Conservation (phyloP, 1,140 invertebrate species). For the Drosophila persimilis region DNA sequence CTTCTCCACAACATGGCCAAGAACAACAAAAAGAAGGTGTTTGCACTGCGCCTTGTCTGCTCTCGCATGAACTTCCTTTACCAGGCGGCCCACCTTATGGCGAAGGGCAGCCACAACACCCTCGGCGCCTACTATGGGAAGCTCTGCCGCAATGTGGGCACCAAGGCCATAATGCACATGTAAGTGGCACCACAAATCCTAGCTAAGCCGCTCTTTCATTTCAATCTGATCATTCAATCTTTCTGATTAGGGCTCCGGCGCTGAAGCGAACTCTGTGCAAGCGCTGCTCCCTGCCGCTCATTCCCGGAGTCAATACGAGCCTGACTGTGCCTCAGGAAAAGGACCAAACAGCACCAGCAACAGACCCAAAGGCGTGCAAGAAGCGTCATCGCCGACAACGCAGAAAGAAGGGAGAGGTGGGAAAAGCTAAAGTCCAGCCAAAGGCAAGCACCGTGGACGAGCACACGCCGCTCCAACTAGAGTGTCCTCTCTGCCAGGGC, state of each 20-base stretch:
- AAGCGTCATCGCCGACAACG: slow-evolving; percentile 25
- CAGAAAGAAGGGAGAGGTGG: neutral
- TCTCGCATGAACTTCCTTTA: slow-evolving; percentile 68
- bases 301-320: slow-evolving; percentile 59
- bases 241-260: slow-evolving; percentile 38
- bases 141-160: slow-evolving; percentile 68
- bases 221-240: neutral
- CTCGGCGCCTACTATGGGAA: slow-evolving; percentile 64
- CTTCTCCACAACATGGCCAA: slow-evolving; percentile 29
- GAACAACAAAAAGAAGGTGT: slow-evolving; percentile 56
- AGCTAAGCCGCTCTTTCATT: neutral
- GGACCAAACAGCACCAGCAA: neutral
- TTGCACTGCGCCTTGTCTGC: slow-evolving; percentile 40
- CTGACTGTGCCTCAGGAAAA: slow-evolving; percentile 3
- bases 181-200: slow-evolving; percentile 22
- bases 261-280: slow-evolving; percentile 62
- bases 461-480: slow-evolving; percentile 16
- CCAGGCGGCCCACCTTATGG: slow-evolving; percentile 67
- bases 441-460: neutral
- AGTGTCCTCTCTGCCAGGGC: slow-evolving; percentile 49
- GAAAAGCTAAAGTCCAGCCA: neutral
- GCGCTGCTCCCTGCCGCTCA: slow-evolving; percentile 54
- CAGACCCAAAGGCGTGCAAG: slow-evolving; percentile 15
- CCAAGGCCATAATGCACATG: slow-evolving; percentile 58
- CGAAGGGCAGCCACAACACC: slow-evolving; percentile 34